Base-by-base conservation (phyloP, 2,113 vertebrate genomes). In the Turdus rufiventris region DNA sequence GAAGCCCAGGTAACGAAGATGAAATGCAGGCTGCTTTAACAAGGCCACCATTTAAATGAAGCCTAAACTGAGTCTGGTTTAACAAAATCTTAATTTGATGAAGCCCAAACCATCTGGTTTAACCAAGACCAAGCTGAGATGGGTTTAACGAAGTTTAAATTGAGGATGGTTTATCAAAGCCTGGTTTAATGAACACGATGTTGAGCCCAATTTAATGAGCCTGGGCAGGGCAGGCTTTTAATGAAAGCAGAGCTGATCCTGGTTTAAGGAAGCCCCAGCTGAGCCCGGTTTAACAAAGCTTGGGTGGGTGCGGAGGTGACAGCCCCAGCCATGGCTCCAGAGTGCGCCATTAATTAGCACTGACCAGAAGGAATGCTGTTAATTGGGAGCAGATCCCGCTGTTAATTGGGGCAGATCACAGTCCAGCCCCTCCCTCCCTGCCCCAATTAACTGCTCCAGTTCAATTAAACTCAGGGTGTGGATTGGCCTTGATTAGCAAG, bases 311-410 rank as follows among this genome's bases (percentile, higher is more conserved):
- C 65, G 2, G 2, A 24, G 43, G 24, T 2, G 15, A 38, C 57
- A 26, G 47, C 21, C 1, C 33, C 3, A 7, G 12, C 40, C 5
- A 0, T 0, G 16, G 38, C 36, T 18, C 36, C 34, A 2, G 25
- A 38, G 6, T 5, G 62, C 4, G 26, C n/a, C 73, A 7, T 11
- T 48, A 57, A 42, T 12, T 31, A 56, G 75, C 36, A 2, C 6
- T 0, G 57, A 10, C 1, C 18, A 3, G 5, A 2, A 7, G 45
- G 23, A 45, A 17, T 9, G 21, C 36, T 0, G 11, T 9, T 48
- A 88, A 70, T 21, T 45, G 23, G 63, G 21, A 18, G 5, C 2
- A 0, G 43, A 29, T 8, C 21, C 34, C 17, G 14, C 31, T 5
- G 36, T 11, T 17, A 68, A 70, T 28, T 71, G 24, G 70, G n/a